Conservation (phyloP, 1,140 invertebrate genomes). For the Nasonia giraulti region DNA sequence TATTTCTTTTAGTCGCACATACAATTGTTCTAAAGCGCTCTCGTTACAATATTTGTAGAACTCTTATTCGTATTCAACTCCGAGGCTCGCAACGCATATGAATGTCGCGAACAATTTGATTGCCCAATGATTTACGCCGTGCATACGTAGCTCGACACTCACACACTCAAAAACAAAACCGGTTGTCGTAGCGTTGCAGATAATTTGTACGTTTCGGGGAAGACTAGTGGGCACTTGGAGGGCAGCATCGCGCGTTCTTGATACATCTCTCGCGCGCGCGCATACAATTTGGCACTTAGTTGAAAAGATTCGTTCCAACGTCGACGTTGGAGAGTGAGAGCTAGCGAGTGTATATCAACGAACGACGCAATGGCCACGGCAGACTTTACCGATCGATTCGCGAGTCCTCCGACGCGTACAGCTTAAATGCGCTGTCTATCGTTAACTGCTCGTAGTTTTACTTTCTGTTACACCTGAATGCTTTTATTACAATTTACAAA, state of each 20-base stretch:
- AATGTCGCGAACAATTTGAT: constrained; percentile 34
- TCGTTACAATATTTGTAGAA: constrained; percentile 33
- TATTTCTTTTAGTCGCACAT: constrained; percentile 52
- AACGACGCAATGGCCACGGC: constrained; percentile 28
- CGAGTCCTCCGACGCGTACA: constrained; percentile 39
- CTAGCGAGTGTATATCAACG: neutral
- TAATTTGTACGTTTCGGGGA: constrained; percentile 39
- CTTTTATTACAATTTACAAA: constrained; percentile 26
- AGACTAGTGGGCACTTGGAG: constrained; percentile 35
- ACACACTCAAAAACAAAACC: constrained; percentile 19
- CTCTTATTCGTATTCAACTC: constrained; percentile 4
- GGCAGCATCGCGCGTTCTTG: neutral
- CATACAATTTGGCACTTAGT: constrained; percentile 24
- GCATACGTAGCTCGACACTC: constrained; percentile 13
- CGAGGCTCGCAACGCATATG: constrained; percentile 30
- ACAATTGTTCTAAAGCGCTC: constrained; percentile 13
- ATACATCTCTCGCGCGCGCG: neutral
- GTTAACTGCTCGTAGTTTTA: constrained; percentile 38
- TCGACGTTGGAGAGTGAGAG: neutral
- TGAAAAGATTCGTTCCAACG: constrained; percentile 9
- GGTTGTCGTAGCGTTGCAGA: neutral
- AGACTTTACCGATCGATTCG: constrained; percentile 32
- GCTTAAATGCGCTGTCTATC: constrained; percentile 35
- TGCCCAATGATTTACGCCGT: constrained; percentile 35
- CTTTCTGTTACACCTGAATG: neutral